Conservation (phyloP, 1,140 invertebrate genomes). For the Apocrypta bakeri region DNA sequence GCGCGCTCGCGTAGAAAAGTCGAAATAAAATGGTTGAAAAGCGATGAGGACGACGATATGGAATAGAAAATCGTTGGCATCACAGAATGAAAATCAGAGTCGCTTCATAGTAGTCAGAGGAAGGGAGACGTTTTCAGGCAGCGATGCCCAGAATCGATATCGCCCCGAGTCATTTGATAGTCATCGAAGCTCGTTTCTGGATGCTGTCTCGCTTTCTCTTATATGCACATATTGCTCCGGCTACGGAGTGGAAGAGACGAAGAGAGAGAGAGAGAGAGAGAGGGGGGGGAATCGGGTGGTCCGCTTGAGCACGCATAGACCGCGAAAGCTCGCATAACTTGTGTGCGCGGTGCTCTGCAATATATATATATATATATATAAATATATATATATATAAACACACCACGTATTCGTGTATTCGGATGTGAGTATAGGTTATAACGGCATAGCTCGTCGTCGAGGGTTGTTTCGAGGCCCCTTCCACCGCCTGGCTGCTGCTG, state of each 20-base stretch:
- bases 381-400: no score
- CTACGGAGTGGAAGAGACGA: constrained; percentile 26
- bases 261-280: no score
- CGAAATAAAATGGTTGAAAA: constrained; percentile 39
- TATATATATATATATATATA: no score
- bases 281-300: background rate
- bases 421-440: background rate
- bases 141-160: constrained; percentile 67
- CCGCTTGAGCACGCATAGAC: constrained; percentile 45
- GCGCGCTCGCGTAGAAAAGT: constrained; percentile 7
- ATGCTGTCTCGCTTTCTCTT: constrained; percentile 26
- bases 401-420: no score
- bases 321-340: constrained; percentile 33
- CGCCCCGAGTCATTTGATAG: constrained; percentile 71
- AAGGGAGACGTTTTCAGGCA: constrained; percentile 33
- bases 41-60: background rate
- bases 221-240: constrained; percentile 39
- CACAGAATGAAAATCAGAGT: constrained; percentile 49
- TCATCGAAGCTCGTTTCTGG: constrained; percentile 63
- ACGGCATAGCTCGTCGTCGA: constrained; percentile 46
- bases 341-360: background rate
- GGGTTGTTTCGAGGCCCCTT: constrained; percentile 46
- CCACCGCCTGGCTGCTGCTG: constrained; percentile 8
- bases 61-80: constrained; percentile 42
- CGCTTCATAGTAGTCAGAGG: constrained; percentile 44